phyloP scores from a whole-genome alignment of 2,797 vertebrate species.

The Pseudotriccus pelzelni region DNA sequence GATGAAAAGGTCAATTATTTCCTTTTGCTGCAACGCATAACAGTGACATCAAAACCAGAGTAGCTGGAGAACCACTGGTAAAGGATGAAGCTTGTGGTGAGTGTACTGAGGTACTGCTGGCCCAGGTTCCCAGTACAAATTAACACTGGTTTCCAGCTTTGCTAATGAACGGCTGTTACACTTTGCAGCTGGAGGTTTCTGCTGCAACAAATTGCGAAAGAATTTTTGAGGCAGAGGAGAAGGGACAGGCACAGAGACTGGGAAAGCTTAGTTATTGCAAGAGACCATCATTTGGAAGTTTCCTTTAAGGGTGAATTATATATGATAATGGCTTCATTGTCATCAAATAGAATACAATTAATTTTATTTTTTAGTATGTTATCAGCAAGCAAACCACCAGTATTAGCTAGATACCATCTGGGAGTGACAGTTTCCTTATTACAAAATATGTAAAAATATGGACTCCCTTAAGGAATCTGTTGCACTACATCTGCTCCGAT shows the following conservation, averaged over 20 bases:
- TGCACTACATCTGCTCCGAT: constrained; percentile 82
- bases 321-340: constrained; percentile 82
- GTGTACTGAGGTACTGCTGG: neutral
- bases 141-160: constrained; percentile 39
- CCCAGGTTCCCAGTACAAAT: constrained; percentile 46
- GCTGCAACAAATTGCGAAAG: neutral
- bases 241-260: neutral
- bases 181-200: constrained; percentile 50
- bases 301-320: constrained; percentile 78
- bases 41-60: neutral
- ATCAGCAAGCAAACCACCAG: constrained; percentile 83
- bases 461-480: constrained; percentile 86
- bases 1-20: neutral
- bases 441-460: constrained; percentile 90
- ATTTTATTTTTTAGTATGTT: constrained; percentile 85
- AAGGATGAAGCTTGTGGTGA: neutral
- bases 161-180: constrained; percentile 48
- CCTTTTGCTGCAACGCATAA: neutral
- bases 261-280: constrained; percentile 33
- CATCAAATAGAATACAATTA: constrained; percentile 84
- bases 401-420: constrained; percentile 83
- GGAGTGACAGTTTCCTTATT: constrained; percentile 86
- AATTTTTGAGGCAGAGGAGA: neutral
- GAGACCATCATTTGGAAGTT: constrained; percentile 63
- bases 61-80: neutral